A percentile compares a stretch with the other conserved stretches of the same genome.
Evolutionary conservation across 2,797 vertebrate genomes (phyloP).

Genomic region (Crenuchus spilurus): DNA sequence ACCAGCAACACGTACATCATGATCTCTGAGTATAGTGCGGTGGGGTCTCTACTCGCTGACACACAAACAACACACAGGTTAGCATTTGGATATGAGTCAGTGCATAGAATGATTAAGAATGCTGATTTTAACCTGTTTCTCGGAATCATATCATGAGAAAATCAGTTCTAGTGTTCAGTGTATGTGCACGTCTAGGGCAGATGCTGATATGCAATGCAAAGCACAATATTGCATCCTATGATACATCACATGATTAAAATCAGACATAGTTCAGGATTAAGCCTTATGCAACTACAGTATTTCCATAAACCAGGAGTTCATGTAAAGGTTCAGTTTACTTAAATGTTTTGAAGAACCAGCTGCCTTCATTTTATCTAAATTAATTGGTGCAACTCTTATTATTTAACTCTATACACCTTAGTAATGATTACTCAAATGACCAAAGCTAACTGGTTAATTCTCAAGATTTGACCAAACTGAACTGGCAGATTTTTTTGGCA

Average conservation of each 20-base stretch:
- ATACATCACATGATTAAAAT: background rate
- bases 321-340: background rate
- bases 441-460: background rate
- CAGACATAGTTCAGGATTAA: background rate
- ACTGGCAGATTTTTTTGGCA: background rate
- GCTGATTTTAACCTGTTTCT: background rate
- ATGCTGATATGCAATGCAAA: background rate
- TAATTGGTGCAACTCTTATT: background rate
- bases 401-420: no score
- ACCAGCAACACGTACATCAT: constrained; percentile 98
- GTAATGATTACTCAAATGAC: background rate
- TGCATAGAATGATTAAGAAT: background rate
- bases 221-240: background rate
- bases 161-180: no score
- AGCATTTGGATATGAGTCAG: background rate
- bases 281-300: background rate
- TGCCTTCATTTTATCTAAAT: background rate
- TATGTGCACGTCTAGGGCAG: background rate
- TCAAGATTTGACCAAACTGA: background rate
- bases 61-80: constrained; percentile 31
- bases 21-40: constrained; percentile 91
- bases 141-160: no score
- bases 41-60: constrained; percentile 81
- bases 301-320: background rate
- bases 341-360: background rate